Base-by-base conservation (phyloP, 1,140 invertebrate genomes). In the Ostrea edulis region DNA sequence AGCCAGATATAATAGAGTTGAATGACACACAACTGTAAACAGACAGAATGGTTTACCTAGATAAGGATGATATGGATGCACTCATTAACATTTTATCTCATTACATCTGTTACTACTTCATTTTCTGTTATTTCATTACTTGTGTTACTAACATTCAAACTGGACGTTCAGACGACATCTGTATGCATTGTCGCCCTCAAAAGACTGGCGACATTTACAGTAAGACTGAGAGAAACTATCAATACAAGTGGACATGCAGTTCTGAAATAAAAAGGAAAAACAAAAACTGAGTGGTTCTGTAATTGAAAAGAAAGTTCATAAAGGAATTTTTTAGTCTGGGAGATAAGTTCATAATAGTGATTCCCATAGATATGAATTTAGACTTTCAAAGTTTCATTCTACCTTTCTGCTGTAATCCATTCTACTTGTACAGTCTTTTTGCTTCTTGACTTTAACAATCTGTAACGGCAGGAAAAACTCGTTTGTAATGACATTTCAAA, bases 191-290 rank as follows among this genome's bases (percentile, higher is more conserved):
- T 77, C 25, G 8, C 2, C 35, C 0, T 85, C 84, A 68, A 44
- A 85, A 35, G 55, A 68, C 29, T 68, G 55, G 65, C 68, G 84
- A 51, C 84, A 85, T 54, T 83, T 71, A 52, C 87, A 88, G 51
- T 86, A 88, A n/a, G 54, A 53, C 3, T 44, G 81, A 0, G 85
- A 86, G 53, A 83, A 58, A 35, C 8, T 82, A 53, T 88, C 84
- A 7, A 86, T 25, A 86, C 87, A 88, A 9, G 52, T 44, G 14
- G 54, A 29, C 29, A 58, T 52, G 53, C 87, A 81, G 68, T 85
- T 85, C 84, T 85, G 44, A 52, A 68, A 85, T 44, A 25, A 85
- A 52, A 85, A 68, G 8, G 55, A 71, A 4, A 65, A 44, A 29
- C 20, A 1, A 52, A 25, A 25, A 20, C 17, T 25, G 17, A 2